Evolutionary conservation across 2,888 invertebrate species (phyloP), one percentile per base, ranked within the genome.

Genomic region (Monopis laevigella): DNA sequence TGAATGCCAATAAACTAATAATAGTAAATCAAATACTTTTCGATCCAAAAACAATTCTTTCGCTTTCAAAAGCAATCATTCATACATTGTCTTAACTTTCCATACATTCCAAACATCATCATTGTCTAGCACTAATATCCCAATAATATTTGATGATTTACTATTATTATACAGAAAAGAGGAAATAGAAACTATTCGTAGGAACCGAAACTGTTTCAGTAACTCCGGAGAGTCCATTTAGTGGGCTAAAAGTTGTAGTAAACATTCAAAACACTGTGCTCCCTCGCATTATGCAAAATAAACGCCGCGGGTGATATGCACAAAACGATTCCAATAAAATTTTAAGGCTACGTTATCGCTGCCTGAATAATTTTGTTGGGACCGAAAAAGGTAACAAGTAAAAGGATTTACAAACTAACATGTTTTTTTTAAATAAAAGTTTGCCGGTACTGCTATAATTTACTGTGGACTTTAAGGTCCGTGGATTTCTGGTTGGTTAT

Each of bases 201-300:
- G 29, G 29, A 29, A 29, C 13, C 29, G n/a, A n/a, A n/a, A n/a
- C n/a, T n/a, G n/a, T n/a, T n/a, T n/a, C 29, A 28, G 28, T 28
- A 11, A 10, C 28, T 13, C 12, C 29, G 2, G 29, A 29, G 14
- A 29, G 29, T 29, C 29, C 29, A 29, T 29, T 29, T 29, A 29
- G 29, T 29, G 29, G 29, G 12, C 29, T 29, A 12, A 14, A 29
- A 14, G 29, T n/a, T 29, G 13, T 29, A 29, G 29, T 29, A 29
- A 29, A 29, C 32, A 17, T 32, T 32, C 32, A 17, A n/a, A 32
- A 32, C 32, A 32, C 32, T 32, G 17, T 32, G 32, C 32, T 32
- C 16, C 32, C 14, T 16, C 17, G 17, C 32, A 32, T 32, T 32
- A 32, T 32, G 32, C 32, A 32, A 32, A 32, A 32, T 32, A 32